Evolutionary conservation across 2,797 vertebrate species (phyloP), one percentile per base, ranked within the genome.

Genomic region (Pseudochromis fuscus): DNA sequence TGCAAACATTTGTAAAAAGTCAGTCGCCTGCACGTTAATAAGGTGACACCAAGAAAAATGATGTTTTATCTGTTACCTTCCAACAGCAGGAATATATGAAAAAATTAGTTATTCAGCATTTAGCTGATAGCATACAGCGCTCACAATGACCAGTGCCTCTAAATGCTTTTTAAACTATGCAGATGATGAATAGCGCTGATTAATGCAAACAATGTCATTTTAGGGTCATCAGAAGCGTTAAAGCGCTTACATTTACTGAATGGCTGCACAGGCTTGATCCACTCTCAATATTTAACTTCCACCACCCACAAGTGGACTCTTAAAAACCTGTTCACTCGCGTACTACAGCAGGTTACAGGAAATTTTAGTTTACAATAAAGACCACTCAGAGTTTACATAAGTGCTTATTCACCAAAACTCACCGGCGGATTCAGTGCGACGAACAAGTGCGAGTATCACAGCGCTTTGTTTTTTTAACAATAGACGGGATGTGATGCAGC

Each of bases 31-130:
- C 35, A 11, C 67, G 63, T 45, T 81, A 81, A 79, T 81, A 57
- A 75, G 75, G 59, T 73, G 81, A 87, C 82, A 87, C 60, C 45
- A 78, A 75, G 84, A 91, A 70, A 67, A 84, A 88, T 71, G 13
- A 48, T 79, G 42, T 76, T 82, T 67, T 56, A 67, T 55, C 57
- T 35, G n/a, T 48, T 63, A 62, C 35, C 64, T 77, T 77, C 73
- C 72, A 73, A 50, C 25, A 35, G 49, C 64, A 15, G 23, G 24
- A 74, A 61, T 60, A 68, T 64, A 63, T 51, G 38, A 59, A 68
- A 71, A n/a, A 85, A 81, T 71, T 2, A 71, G 48, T 61, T 81
- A 74, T 58, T 19, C 61, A 10, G 35, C 44, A 77, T 85, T 83
- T 67, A 58, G 70, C 75, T 81, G 76, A 79, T 64, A 56, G 27